A percentile compares a stretch with the other conserved stretches of the same genome.
Conservation (phyloP, 1,140 invertebrate species). For the Nasonia longicornis region DNA sequence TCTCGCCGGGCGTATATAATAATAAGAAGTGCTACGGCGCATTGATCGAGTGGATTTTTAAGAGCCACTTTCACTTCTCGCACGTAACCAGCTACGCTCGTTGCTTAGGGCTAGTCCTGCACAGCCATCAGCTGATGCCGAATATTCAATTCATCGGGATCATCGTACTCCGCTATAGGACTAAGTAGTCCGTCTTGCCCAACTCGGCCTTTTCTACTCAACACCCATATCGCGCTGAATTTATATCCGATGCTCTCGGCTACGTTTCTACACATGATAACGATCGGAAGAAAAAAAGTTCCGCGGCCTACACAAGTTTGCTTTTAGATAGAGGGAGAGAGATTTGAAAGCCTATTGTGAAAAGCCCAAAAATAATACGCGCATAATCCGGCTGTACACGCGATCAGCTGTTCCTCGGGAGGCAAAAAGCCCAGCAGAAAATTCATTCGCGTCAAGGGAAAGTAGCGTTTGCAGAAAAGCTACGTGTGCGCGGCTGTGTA, state of each 20-base stretch:
- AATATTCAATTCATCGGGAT: not conserved
- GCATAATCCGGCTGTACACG: not conserved
- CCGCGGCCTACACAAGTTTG: too few species aligned
- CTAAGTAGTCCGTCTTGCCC: not conserved
- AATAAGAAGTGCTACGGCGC: not conserved
- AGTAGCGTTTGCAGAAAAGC: slow-evolving; percentile 17
- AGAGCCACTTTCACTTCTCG: not conserved
- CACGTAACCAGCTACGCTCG: too few species aligned
- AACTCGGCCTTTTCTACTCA: not conserved
- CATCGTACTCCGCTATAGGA: too few species aligned
- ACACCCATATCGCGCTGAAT: not conserved
- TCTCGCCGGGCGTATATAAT: not conserved
- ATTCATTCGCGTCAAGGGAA: not conserved
- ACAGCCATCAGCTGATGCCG: not conserved
- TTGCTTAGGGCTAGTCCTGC: not conserved
- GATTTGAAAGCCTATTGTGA: too few species aligned
- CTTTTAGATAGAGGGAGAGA: too few species aligned
- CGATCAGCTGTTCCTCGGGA: slow-evolving; percentile 3
- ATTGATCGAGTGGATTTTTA: not conserved
- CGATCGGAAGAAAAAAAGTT: too few species aligned
- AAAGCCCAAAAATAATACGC: not conserved
- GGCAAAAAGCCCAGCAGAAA: not conserved
- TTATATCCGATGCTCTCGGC: too few species aligned
- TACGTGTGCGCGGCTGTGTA: not conserved
- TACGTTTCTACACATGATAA: too few species aligned